These are phyloP conservation scores for Pseudomyrmex pallidus DNA, from an alignment of 1,140 invertebrate species.

Conservation along the genomic window DNA sequence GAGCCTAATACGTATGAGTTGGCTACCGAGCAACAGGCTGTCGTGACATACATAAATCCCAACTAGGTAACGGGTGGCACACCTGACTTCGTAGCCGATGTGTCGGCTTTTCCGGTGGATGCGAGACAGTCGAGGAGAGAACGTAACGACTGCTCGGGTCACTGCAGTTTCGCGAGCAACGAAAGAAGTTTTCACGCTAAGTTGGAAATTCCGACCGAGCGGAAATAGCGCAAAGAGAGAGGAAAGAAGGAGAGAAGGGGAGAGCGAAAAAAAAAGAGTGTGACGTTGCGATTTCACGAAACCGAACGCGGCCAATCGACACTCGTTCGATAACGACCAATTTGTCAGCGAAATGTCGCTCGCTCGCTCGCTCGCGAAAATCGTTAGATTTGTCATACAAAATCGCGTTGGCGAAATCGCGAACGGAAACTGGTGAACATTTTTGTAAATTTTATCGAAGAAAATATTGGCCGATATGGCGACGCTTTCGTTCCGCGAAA, in stretches of 20 bases:
- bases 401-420: background rate
- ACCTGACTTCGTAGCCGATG: constrained; percentile 71
- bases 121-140: constrained; percentile 24
- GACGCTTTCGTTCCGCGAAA: constrained; percentile 34
- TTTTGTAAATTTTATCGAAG: constrained; percentile 51
- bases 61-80: constrained; percentile 74
- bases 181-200: constrained; percentile 26
- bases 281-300: background rate
- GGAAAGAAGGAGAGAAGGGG: background rate
- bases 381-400: constrained; percentile 36
- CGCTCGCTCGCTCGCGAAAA: background rate
- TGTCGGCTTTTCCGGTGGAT: constrained; percentile 62
- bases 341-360: constrained; percentile 25
- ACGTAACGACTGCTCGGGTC: background rate
- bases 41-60: constrained; percentile 81
- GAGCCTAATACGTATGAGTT: constrained; percentile 70
- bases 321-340: constrained; percentile 25
- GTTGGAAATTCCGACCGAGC: background rate
- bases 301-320: background rate
- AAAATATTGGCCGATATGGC: constrained; percentile 68
- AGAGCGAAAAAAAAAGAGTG: background rate
- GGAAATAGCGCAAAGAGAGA: background rate
- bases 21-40: constrained; percentile 82
- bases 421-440: constrained; percentile 35
- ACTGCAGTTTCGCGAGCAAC: background rate